Conservation (phyloP, 2,113 vertebrate species). For the Uria lomvia region DNA sequence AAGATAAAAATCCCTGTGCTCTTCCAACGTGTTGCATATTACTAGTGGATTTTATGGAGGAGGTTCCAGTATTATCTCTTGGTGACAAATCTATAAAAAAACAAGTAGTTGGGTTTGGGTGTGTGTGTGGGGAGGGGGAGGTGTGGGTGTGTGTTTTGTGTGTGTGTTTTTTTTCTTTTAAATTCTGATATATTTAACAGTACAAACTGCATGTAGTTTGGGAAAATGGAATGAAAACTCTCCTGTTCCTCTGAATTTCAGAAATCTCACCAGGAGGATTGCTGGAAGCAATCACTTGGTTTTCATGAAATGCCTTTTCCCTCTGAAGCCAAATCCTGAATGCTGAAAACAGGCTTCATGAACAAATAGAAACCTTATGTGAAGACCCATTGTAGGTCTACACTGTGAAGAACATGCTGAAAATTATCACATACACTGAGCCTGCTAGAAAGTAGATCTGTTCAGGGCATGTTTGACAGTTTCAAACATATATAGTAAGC, state of each 20-base stretch:
- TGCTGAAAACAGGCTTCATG: neutral
- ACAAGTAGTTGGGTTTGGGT: neutral
- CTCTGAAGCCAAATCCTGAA: neutral
- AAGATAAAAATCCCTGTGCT: neutral
- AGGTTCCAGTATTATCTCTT: neutral
- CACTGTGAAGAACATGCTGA: neutral
- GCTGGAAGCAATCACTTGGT: neutral
- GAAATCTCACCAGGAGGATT: neutral
- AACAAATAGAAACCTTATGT: neutral
- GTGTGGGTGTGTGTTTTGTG: rapidly evolving
- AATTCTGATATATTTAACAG: neutral
- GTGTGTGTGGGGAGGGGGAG: no score
- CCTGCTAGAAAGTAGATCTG: neutral
- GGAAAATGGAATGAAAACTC: neutral
- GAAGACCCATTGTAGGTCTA: neutral
- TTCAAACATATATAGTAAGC: neutral
- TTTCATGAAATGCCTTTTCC: neutral
- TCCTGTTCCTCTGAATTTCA: neutral
- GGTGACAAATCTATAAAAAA: neutral
- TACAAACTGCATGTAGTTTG: neutral
- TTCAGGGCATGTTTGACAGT: neutral
- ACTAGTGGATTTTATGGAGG: neutral
- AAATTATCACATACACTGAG: neutral
- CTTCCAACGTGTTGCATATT: neutral
- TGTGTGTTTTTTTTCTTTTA: neutral